Conservation (phyloP, 2,888 invertebrate genomes). For the Xylota segnis region DNA sequence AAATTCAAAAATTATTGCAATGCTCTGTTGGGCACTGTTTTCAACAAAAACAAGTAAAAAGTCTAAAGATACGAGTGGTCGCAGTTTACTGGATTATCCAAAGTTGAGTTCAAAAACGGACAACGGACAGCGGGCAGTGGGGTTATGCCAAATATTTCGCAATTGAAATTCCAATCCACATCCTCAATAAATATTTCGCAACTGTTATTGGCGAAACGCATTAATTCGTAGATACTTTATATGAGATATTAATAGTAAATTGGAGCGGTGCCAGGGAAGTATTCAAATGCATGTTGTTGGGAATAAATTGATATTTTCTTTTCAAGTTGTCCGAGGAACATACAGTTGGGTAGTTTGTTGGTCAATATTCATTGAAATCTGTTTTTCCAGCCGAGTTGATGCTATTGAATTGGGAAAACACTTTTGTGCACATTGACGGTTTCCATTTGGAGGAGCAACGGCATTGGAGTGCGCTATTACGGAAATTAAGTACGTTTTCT, state of each 20-base stretch:
- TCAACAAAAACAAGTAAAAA: not conserved
- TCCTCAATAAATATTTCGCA: conserved; percentile 31
- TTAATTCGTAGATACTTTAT: conserved; percentile 27
- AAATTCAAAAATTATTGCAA: conserved; percentile 16
- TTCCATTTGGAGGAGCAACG: no score
- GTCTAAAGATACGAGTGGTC: not conserved
- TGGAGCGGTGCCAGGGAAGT: conserved; percentile 39
- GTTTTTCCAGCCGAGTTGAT: not conserved
- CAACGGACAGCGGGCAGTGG: no score
- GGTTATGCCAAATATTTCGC: not conserved
- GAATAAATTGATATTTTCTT: conserved; percentile 1
- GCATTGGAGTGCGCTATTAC: no score
- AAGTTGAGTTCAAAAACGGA: not conserved
- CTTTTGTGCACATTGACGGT: no score
- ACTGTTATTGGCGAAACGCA: conserved; percentile 44
- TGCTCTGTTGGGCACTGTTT: not conserved
- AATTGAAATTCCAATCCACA: conserved; percentile 39
- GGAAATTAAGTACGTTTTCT: no score
- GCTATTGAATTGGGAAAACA: not conserved
- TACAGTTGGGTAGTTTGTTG: not conserved
- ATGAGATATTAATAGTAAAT: conserved; percentile 34
- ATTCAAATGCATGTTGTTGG: not conserved
- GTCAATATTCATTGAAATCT: conserved; percentile 1
- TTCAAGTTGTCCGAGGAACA: conserved; percentile 3
- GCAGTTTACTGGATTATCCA: not conserved